A percentile compares a stretch with the other conserved stretches of the same genome.
These are phyloP conservation scores for Candidula unifasciata DNA, from an alignment of 2,888 invertebrate genomes.

Conservation along the genomic window DNA sequence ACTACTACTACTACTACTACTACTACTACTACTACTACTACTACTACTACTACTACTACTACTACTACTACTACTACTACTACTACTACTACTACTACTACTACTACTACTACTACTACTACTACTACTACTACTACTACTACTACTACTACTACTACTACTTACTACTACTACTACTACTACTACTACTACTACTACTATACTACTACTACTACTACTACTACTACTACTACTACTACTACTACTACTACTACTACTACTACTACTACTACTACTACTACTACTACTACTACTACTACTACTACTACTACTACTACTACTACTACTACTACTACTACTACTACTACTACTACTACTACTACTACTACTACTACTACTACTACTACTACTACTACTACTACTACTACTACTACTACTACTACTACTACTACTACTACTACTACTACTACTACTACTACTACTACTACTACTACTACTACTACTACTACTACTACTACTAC, in stretches of 20 bases:
- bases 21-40: constrained; percentile 17
- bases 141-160: constrained; percentile 27
- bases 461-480: not conserved
- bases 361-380: constrained; percentile 6
- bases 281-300: constrained; percentile 25
- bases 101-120: constrained; percentile 30
- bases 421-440: not conserved
- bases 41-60: constrained; percentile 21
- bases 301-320: constrained; percentile 29
- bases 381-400: not conserved
- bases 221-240: constrained; percentile 7
- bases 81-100: constrained; percentile 35
- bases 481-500: not conserved
- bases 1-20: not conserved
- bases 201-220: constrained; percentile 24
- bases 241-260: constrained; percentile 15
- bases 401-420: not conserved
- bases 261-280: constrained; percentile 28
- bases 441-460: not conserved
- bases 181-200: too few relatives aligned
- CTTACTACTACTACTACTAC: too few relatives aligned
- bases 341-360: constrained; percentile 26
- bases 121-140: constrained; percentile 21
- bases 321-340: constrained; percentile 15
- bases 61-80: constrained; percentile 33